Conservation (phyloP, 1,140 invertebrate species). For the Vollenhovia emeryi region DNA sequence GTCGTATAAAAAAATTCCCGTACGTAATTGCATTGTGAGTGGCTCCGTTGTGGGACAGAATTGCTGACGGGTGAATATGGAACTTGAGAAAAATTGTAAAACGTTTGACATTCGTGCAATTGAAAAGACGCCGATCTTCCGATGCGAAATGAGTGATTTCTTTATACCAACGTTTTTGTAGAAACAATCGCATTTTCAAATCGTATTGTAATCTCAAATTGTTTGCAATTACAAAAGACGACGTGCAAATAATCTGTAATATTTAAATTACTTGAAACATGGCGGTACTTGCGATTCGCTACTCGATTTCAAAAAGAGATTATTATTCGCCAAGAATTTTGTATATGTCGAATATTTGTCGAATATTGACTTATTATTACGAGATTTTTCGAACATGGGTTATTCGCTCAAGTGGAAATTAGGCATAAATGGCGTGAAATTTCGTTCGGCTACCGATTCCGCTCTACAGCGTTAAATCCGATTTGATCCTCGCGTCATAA, state of each 20-base stretch:
- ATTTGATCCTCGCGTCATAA: conserved; percentile 60
- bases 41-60: background rate
- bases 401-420: background rate
- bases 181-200: background rate
- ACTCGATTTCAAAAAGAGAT: background rate
- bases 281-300: background rate
- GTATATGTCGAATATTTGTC: background rate
- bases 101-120: background rate
- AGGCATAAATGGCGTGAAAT: background rate
- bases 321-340: background rate
- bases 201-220: no score
- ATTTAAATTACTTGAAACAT: background rate
- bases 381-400: background rate
- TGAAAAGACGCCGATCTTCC: background rate
- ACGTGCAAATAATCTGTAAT: background rate
- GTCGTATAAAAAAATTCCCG: background rate
- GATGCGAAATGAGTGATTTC: background rate
- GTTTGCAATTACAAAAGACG: background rate
- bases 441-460: conserved; percentile 11
- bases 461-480: conserved; percentile 46
- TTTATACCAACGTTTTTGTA: background rate
- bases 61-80: background rate
- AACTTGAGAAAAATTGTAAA: background rate
- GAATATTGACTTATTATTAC: background rate
- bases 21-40: background rate